These are phyloP conservation scores for Mechanitis mazaeus DNA, from an alignment of 2,888 invertebrate species.

Conservation along the genomic window DNA sequence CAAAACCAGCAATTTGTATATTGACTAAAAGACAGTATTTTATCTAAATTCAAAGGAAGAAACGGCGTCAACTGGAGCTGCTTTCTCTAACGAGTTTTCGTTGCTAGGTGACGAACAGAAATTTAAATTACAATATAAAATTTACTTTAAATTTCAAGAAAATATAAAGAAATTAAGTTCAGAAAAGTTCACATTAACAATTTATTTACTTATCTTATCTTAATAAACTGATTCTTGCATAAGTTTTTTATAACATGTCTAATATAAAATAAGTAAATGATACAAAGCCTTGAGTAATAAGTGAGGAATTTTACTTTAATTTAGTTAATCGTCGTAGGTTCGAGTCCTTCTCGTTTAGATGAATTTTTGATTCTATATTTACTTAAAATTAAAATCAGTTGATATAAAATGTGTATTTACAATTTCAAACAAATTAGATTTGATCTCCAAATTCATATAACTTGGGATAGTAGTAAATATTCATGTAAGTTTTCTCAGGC, in stretches of 20 bases:
- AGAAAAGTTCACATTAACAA: too few relatives aligned
- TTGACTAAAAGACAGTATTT: conserved; percentile 10
- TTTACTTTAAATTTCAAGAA: conserved; percentile 11
- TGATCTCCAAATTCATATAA: neutral
- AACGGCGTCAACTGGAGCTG: conserved; percentile 7
- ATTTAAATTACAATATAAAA: conserved; percentile 17
- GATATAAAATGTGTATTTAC: too few relatives aligned
- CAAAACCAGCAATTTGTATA: conserved; percentile 11
- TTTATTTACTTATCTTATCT: too few relatives aligned
- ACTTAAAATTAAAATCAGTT: too few relatives aligned
- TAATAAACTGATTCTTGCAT: too few relatives aligned
- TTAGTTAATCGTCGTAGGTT: too few relatives aligned
- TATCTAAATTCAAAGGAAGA: conserved; percentile 13
- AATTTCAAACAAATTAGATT: neutral
- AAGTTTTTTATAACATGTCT: too few relatives aligned
- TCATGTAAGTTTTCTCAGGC: conserved; percentile 8
- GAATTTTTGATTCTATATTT: too few relatives aligned
- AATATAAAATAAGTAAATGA: too few relatives aligned
- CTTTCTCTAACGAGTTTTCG: conserved; percentile 25
- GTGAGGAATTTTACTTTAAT: neutral
- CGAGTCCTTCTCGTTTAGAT: too few relatives aligned
- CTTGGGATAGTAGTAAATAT: neutral
- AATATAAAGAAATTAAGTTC: neutral
- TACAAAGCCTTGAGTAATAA: too few relatives aligned
- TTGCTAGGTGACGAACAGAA: conserved; percentile 15